Evolutionary conservation across 1,140 invertebrate genomes (phyloP).

Genomic region (Leptoteleia sp.): DNA sequence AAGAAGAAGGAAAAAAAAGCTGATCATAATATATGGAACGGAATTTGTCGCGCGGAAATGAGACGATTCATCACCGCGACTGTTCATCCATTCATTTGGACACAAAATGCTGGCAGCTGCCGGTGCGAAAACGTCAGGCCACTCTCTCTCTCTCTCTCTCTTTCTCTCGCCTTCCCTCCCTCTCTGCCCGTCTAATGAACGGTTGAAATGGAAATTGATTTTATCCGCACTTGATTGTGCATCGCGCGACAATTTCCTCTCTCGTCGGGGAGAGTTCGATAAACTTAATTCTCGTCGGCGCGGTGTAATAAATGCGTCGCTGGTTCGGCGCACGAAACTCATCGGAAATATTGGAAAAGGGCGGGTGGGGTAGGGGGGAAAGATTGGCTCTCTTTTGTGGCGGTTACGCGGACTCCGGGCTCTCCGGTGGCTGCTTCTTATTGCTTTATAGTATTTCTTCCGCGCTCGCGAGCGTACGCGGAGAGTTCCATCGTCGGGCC

Average conservation of each 20-base stretch:
- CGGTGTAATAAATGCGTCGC: conserved; percentile 26
- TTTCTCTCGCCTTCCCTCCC: no score
- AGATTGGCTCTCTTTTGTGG: conserved; percentile 18
- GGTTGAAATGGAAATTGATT: conserved; percentile 50
- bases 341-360: conserved; percentile 25
- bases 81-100: not conserved
- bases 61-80: not conserved
- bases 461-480: conserved; percentile 13
- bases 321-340: conserved; percentile 9
- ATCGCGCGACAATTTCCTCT: conserved; percentile 30
- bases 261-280: conserved; percentile 17
- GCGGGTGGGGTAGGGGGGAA: no score
- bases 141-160: no score
- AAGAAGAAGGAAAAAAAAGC: not conserved
- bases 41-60: not conserved
- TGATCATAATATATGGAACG: not conserved
- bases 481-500: conserved; percentile 37
- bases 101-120: not conserved
- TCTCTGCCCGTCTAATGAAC: no score
- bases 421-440: conserved; percentile 44
- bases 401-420: not conserved
- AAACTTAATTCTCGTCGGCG: conserved; percentile 25
- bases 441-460: conserved; percentile 46
- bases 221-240: conserved; percentile 16
- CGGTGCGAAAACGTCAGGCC: not conserved